phyloP scores from a whole-genome alignment of 2,797 vertebrate species.

The Lagodon rhomboides region DNA sequence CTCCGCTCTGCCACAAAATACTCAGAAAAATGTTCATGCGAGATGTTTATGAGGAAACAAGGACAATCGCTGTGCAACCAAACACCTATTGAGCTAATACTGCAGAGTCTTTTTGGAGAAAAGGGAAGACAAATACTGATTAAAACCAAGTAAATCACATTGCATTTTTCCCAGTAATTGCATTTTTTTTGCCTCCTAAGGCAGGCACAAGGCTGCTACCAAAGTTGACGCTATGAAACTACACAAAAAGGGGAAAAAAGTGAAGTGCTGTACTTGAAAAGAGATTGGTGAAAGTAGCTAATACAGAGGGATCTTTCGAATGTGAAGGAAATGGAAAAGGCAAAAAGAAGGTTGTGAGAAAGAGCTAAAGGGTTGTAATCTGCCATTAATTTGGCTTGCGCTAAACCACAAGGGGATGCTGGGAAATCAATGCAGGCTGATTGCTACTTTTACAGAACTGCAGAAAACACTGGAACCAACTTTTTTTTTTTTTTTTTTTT shows the following conservation, averaged over 20 bases:
- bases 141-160: neutral
- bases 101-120: neutral
- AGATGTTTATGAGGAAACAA: conserved; percentile 48
- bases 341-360: conserved; percentile 27
- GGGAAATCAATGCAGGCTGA: conserved; percentile 79
- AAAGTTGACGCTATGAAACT: neutral
- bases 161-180: neutral
- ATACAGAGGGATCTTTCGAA: conserved; percentile 6
- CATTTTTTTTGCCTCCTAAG: neutral
- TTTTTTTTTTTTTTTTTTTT: neutral
- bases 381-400: conserved; percentile 76
- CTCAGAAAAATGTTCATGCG: conserved; percentile 40
- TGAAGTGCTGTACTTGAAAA: neutral
- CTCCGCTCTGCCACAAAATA: conserved; percentile 43
- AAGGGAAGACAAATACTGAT: neutral
- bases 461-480: conserved; percentile 71
- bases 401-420: conserved; percentile 72
- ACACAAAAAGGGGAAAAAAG: neutral
- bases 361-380: conserved; percentile 66
- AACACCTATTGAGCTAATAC: neutral
- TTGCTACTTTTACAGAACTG: conserved; percentile 76
- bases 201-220: neutral
- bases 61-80: neutral
- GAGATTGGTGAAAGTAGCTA: neutral
- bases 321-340: conserved; percentile 46